Conservation (phyloP, 2,888 invertebrate species). For the Cerceris rybyensis region DNA sequence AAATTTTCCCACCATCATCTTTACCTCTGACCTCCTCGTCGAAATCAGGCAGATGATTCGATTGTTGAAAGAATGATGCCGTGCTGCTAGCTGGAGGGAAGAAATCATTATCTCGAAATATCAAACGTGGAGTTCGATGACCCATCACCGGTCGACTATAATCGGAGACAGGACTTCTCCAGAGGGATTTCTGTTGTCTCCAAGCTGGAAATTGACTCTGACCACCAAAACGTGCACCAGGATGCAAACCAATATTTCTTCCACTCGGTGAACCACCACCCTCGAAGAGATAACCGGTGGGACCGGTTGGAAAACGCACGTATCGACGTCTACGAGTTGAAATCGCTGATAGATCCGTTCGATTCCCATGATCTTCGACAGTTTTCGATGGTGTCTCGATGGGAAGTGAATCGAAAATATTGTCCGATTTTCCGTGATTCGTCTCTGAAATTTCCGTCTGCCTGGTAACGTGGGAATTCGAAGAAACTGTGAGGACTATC, state of each 20-base stretch:
- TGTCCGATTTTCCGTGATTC: conserved; percentile 12
- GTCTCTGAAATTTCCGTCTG: conserved; percentile 22
- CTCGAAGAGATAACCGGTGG: conserved; percentile 70
- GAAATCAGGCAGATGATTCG: conserved; percentile 77
- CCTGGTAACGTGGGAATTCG: conserved; percentile 52
- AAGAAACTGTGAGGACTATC: conserved; percentile 67
- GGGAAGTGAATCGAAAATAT: conserved; percentile 12
- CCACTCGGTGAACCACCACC: conserved; percentile 56
- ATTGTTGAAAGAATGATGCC: conserved; percentile 76
- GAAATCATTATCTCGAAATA: conserved; percentile 79
- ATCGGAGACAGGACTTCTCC: conserved; percentile 70
- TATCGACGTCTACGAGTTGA: conserved; percentile 64
- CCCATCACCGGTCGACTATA: conserved; percentile 77
- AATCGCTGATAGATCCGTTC: conserved; percentile 23
- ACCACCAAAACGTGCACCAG: conserved; percentile 63
- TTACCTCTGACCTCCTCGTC: conserved; percentile 79
- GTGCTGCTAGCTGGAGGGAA: conserved; percentile 69
- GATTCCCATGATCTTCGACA: conserved; percentile 28
- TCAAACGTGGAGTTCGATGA: conserved; percentile 78
- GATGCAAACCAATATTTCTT: conserved; percentile 57
- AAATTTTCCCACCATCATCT: not conserved
- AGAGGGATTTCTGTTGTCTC: conserved; percentile 78
- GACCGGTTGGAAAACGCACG: conserved; percentile 73
- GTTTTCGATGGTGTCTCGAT: not conserved
- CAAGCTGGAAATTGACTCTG: conserved; percentile 65